Conservation (phyloP, 2,888 invertebrate species). For the Amiota minor region DNA sequence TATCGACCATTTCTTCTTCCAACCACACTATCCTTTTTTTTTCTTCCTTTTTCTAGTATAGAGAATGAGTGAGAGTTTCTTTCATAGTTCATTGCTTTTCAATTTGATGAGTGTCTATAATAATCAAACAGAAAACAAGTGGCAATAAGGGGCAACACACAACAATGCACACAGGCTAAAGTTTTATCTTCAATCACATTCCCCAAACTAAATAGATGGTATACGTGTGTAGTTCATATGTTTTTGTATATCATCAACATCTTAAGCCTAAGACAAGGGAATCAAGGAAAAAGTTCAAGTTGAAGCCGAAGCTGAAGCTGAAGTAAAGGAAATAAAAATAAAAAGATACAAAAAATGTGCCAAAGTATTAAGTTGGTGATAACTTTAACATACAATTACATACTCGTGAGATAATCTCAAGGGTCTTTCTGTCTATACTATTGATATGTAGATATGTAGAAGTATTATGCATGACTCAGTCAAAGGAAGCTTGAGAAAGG, state of each 20-base stretch:
- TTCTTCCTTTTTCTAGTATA: conserved; percentile 17
- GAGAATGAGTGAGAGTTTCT: conserved; percentile 27
- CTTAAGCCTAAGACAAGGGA: conserved; percentile 15
- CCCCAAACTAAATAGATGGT: no score
- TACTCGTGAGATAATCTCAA: no score
- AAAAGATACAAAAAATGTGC: background rate
- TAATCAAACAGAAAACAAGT: conserved; percentile 56
- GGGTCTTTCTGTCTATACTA: no score
- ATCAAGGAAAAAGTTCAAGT: background rate
- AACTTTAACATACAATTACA: background rate
- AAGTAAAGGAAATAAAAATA: background rate
- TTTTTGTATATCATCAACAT: conserved; percentile 5
- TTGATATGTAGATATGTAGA: no score
- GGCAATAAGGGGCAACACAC: conserved; percentile 45
- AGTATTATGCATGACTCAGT: conserved; percentile 21
- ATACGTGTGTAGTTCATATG: background rate
- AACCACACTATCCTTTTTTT: conserved; percentile 27
- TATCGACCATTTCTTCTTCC: conserved; percentile 8
- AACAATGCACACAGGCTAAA: conserved; percentile 1
- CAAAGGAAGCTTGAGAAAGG: background rate
- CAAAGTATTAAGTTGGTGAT: conserved; percentile 2
- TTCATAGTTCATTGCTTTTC: conserved; percentile 73
- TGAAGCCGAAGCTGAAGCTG: no score
- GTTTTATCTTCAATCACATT: conserved; percentile 13
- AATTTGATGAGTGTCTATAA: conserved; percentile 72